Base-by-base conservation (phyloP, 2,888 invertebrate species). In the Eilema depressum region DNA sequence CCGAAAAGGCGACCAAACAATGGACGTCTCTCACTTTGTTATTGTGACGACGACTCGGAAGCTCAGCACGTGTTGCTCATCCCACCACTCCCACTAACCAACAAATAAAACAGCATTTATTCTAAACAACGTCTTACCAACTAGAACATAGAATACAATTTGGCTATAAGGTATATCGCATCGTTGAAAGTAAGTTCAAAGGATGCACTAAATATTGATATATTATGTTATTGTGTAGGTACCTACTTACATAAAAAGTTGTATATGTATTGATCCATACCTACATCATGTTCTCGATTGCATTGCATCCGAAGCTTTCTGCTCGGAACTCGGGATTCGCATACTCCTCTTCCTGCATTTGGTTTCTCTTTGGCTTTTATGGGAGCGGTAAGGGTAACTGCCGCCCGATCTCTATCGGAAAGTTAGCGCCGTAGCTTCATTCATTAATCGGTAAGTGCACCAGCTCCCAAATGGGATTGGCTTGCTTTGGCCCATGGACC, bases 41-140 rank as follows among this genome's bases (percentile, higher is more conserved):
- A 92, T 91, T 91, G 89, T 91, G 90, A 89, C 87, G 89, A 85
- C 84, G 85, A 86, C 84, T 88, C 87, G 85, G 89, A 89, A 90
- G 89, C 87, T 78, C 79, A 89, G 89, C 94, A 93, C 93, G 93
- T 93, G 93, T 93, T 91, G 82, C 81, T 83, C 87, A 86, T 89
- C 86, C 86, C 88, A 89, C 85, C 86, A 33, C 30, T 56, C n/a
- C n/a, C 17, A 66, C 28, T 57, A 61, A 28, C 84, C 79, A 83
- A 85, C 83, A 79, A 82, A 83, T 82, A 78, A 61, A 75, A 81
- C 75, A 73, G 69, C 73, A 77, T 80, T 61, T 80, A 82, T 67
- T 77, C 81, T 69, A 88, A 86, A 84, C 73, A 62, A 63, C 30
- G 62, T 25, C 37, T 62, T 59, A 70, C 41, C 28, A 17, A 37